These are phyloP conservation scores for Xiphorhynchus elegans DNA, from an alignment of 2,113 vertebrate genomes.

Conservation along the genomic window DNA sequence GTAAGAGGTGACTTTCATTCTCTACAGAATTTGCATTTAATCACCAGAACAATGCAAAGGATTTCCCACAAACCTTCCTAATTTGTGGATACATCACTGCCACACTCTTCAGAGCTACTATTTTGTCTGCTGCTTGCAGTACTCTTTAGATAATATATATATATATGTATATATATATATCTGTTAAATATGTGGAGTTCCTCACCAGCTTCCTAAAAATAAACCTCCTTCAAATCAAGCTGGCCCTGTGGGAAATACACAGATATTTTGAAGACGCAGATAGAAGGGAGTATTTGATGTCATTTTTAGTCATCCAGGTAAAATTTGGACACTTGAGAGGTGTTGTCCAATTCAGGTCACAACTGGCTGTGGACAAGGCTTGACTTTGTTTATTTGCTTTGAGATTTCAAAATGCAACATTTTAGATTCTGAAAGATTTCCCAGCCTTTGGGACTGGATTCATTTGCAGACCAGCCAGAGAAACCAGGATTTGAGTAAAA, in stretches of 20 bases:
- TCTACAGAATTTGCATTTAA: not conserved
- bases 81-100: not conserved
- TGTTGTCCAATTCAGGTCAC: not conserved
- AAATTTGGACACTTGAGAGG: not conserved
- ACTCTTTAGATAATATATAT: not conserved
- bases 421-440: not conserved
- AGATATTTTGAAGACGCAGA: not conserved
- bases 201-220: conserved; percentile 7
- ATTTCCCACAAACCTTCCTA: not conserved
- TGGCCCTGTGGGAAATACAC: not conserved
- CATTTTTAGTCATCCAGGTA: not conserved
- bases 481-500: not conserved
- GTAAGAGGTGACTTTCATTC: not conserved
- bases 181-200: not conserved
- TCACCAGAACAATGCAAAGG: not conserved
- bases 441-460: not conserved
- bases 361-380: not conserved
- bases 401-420: not conserved
- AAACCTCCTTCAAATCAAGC: not conserved
- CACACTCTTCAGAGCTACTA: not conserved
- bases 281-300: not conserved
- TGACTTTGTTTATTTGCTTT: not conserved
- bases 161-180: not conserved
- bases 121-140: not conserved
- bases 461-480: not conserved